Conservation (phyloP, 2,888 invertebrate genomes). For the Quadroppia sp. region DNA sequence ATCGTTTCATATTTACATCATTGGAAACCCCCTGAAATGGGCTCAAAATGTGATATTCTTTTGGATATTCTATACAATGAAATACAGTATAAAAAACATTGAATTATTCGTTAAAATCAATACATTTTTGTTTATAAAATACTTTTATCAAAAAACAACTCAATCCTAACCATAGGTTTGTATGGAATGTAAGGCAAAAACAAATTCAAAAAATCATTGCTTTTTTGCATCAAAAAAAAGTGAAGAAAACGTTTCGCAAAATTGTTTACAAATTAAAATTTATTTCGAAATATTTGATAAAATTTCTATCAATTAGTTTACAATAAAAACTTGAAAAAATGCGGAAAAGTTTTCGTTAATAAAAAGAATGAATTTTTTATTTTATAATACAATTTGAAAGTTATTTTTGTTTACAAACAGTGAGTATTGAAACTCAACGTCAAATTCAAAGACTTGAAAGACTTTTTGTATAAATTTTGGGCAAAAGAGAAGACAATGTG, state of each 20-base stretch:
- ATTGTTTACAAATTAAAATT: no score
- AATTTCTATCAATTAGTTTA: no score
- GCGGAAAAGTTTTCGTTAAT: no score
- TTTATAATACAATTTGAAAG: background rate
- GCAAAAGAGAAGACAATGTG: background rate
- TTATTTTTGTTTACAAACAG: background rate
- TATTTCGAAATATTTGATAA: no score
- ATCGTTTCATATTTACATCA: no score
- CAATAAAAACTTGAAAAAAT: no score
- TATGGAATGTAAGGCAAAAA: no score
- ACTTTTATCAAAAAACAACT: background rate
- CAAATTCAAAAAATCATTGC: no score
- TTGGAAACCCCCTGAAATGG: no score
- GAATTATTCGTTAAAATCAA: background rate
- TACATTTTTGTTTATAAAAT: background rate
- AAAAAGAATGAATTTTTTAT: no score
- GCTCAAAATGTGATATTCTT: no score
- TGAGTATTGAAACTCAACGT: constrained; percentile 2
- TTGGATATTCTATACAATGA: no score
- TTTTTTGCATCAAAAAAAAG: background rate
- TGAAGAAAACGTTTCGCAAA: background rate
- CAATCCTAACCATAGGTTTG: background rate
- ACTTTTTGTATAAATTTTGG: background rate
- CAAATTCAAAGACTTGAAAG: background rate
- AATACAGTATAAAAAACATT: background rate